Base-by-base conservation (phyloP, 2,113 vertebrate genomes). In the Numenius arquata region DNA sequence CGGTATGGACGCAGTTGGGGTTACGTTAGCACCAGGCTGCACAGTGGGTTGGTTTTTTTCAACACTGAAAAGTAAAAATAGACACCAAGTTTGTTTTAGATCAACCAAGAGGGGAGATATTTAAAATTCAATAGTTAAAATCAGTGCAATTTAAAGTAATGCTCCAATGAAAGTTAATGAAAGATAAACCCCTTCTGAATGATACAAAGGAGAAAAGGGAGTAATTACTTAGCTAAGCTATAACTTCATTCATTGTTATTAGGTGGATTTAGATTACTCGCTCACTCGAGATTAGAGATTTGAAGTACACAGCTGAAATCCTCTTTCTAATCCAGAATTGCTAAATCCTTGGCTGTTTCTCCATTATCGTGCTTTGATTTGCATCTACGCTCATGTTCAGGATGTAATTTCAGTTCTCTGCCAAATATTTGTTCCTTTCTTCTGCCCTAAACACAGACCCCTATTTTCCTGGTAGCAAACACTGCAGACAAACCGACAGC, bases 231-330 rank as follows among this genome's bases (percentile, higher is more conserved):
- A 94, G 88, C 91, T 59, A 52, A 90, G 34, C 15, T 72, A 29
- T 72, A 66, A 95, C 79, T 94, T 95, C 70, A 89, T 91, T 88
- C 92, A 70, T 63, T 85, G 67, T 91, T 96, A 97, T 96, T 96
- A 97, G 93, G 91, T 90, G 75, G 96, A 89, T 97, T 93, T 92
- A 95, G 92, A 93, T 92, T 97, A 90, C 56, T 96, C 67, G 88
- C 95, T 97, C 53, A 63, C 94, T 89, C 2, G 2, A 97, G 97
- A 97, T 97, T 96, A 97, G 95, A 74, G 50, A 87, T 92, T 96
- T 87, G 94, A 96, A 95, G 94, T 90, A 93, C 94, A 93, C 3
- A 59, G 84, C 90, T 95, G 94, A 97, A 97, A 96, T 97, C 97
- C 94, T 96, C 95, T 19, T n/a, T 85, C 74, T 86, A 90, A 95